Conservation (phyloP, 2,888 invertebrate species). For the Zaprionus obscuricornis region DNA sequence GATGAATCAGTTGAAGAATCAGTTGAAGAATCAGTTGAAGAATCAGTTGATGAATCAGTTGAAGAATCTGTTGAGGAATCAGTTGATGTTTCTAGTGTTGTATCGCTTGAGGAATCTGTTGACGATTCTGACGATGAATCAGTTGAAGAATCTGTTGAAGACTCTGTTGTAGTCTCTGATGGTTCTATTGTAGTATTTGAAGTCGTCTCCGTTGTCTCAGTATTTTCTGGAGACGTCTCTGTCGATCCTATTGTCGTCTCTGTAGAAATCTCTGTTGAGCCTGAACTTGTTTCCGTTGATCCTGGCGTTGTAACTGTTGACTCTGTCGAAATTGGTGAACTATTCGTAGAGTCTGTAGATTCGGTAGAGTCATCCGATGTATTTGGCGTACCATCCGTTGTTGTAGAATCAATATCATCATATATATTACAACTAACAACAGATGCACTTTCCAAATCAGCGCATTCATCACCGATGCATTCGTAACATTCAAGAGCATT, state of each 20-base stretch:
- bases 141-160: neutral
- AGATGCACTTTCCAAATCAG: constrained; percentile 2
- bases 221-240: neutral
- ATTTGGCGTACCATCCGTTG: neutral
- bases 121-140: neutral
- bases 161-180: neutral
- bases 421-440: constrained; percentile 40
- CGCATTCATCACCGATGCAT: constrained; percentile 69
- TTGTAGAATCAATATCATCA: constrained; percentile 9
- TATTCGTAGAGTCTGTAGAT: neutral
- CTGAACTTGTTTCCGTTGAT: neutral
- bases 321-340: neutral
- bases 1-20: constrained; percentile 9
- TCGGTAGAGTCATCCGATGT: neutral
- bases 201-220: neutral
- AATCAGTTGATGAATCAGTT: neutral
- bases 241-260: constrained; percentile 2
- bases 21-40: neutral
- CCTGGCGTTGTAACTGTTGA: too few species aligned
- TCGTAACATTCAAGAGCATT: constrained; percentile 65
- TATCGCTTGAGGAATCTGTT: neutral
- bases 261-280: too few species aligned
- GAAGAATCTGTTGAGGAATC: constrained; percentile 5
- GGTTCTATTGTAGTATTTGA: neutral
- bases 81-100: neutral